Percentiles rank a stretch among this genome's conserved stretches.
phyloP scores from a whole-genome alignment of 2,888 invertebrate species.

The Adineta ricciae region DNA sequence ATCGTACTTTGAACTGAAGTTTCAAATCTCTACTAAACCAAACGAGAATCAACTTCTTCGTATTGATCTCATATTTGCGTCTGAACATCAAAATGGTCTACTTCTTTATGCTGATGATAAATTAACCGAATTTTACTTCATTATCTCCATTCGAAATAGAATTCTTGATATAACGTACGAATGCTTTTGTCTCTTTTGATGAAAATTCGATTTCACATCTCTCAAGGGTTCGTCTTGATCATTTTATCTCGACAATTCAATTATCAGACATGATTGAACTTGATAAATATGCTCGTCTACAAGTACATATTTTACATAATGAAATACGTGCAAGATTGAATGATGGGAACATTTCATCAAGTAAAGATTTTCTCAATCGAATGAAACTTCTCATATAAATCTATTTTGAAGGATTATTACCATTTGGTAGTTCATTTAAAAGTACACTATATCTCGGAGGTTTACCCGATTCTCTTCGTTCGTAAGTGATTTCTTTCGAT shows the following conservation, averaged over 20 bases:
- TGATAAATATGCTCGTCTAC: background rate
- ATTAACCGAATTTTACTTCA: slow-evolving; percentile 8
- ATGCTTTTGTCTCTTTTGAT: background rate
- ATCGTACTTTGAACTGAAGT: slow-evolving; percentile 12
- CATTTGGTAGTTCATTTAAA: slow-evolving; percentile 12
- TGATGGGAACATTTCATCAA: slow-evolving; percentile 7
- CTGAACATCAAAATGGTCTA: slow-evolving; percentile 6
- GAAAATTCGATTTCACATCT: background rate
- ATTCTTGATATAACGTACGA: slow-evolving; percentile 9
- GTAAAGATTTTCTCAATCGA: background rate
- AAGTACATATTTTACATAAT: background rate
- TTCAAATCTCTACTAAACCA: background rate
- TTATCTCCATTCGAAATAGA: slow-evolving; percentile 4
- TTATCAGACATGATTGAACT: background rate
- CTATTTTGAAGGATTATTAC: background rate
- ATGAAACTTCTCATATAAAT: too few species aligned
- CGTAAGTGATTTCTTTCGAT: background rate
- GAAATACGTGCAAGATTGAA: slow-evolving; percentile 2
- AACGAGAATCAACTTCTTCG: background rate
- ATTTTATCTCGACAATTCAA: background rate
- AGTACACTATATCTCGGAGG: background rate
- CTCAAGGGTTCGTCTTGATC: background rate
- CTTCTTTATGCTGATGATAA: slow-evolving; percentile 10
- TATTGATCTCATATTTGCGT: slow-evolving; percentile 1
- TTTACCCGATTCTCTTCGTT: background rate